phyloP scores from a whole-genome alignment of 1,140 invertebrate species.

The Dolichoris vasculosae region DNA sequence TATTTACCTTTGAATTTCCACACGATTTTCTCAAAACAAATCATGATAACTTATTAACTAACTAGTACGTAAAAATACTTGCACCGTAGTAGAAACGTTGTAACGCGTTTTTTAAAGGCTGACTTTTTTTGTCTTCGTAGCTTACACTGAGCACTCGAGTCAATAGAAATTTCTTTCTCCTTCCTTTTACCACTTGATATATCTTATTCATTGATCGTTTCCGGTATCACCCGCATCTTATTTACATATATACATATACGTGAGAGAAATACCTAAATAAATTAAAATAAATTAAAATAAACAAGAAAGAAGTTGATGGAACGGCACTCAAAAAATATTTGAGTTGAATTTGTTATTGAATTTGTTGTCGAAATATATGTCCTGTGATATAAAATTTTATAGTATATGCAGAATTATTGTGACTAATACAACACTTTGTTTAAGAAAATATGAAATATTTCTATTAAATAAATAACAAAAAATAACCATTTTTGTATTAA shows the following conservation, averaged over 20 bases:
- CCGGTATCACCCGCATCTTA: conserved; percentile 35
- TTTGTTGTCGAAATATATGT: background rate
- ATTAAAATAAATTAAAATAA: background rate
- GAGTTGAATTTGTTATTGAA: no score
- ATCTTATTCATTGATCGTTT: conserved; percentile 26
- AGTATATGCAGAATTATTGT: no score
- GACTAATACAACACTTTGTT: no score
- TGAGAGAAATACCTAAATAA: no score
- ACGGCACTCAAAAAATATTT: no score
- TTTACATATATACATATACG: conserved; percentile 15
- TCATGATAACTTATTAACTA: conserved; percentile 1
- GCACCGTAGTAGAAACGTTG: conserved; percentile 2
- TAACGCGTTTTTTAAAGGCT: conserved; percentile 15
- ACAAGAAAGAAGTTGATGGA: background rate
- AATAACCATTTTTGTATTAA: no score
- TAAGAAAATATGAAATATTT: no score
- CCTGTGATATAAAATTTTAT: background rate
- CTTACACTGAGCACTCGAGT: background rate
- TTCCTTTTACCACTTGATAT: background rate
- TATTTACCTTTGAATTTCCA: background rate
- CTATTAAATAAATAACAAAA: no score
- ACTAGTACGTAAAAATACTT: background rate
- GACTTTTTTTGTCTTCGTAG: conserved; percentile 17
- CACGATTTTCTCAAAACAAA: background rate
- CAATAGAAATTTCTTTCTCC: background rate